phyloP scores from a whole-genome alignment of 2,888 invertebrate genomes.

The Octodonta nipae region DNA sequence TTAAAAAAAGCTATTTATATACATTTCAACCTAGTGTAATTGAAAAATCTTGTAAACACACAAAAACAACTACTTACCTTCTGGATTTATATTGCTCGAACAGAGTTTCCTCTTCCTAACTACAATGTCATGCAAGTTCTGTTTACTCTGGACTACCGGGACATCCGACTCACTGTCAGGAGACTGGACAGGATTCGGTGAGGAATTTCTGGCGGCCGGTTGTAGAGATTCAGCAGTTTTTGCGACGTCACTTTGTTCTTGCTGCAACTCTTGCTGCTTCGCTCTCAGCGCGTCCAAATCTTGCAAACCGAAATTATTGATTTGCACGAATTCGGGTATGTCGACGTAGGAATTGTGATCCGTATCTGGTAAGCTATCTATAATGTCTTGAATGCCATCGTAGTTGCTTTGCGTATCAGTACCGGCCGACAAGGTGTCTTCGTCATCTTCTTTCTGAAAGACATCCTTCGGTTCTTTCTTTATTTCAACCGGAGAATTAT shows the following conservation, averaged over 20 bases:
- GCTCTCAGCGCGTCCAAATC: slow-evolving; percentile 4
- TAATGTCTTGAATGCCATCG: slow-evolving; percentile 5
- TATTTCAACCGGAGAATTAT: too few species aligned
- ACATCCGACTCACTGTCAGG: too few species aligned
- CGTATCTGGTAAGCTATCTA: slow-evolving; percentile 8
- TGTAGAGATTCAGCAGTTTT: background rate
- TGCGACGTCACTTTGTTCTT: background rate
- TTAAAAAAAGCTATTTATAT: too few species aligned
- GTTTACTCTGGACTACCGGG: too few species aligned
- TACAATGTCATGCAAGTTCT: too few species aligned
- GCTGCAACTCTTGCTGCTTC: slow-evolving; percentile 3
- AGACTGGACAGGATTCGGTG: background rate
- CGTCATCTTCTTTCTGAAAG: slow-evolving; percentile 4
- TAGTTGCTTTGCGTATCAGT: background rate
- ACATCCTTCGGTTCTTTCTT: too few species aligned
- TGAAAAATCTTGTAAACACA: too few species aligned
- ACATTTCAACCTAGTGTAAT: too few species aligned
- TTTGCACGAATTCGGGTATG: slow-evolving; percentile 13
- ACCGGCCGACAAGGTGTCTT: slow-evolving; percentile 4
- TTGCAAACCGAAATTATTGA: slow-evolving; percentile 9
- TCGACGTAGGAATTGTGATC: slow-evolving; percentile 10
- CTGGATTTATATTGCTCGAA: too few species aligned
- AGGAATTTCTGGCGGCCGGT: background rate
- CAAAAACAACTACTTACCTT: too few species aligned
- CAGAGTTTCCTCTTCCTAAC: too few species aligned